Conservation (phyloP, 2,797 vertebrate genomes). For the Perodicticus potto region DNA sequence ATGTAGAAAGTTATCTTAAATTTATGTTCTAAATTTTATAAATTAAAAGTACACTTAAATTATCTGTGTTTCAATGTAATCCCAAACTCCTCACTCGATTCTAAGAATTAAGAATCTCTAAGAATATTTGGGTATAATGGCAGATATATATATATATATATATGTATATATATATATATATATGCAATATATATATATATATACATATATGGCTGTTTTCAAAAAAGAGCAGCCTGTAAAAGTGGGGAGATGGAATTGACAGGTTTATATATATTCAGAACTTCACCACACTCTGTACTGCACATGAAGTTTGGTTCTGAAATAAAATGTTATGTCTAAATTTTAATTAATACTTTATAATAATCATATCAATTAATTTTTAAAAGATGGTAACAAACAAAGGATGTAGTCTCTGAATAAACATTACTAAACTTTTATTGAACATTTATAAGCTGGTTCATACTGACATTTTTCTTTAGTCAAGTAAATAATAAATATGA, state of each 20-base stretch:
- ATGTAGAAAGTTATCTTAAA: conserved; percentile 81
- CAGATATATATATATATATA: too few species aligned
- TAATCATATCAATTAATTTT: conserved; percentile 65
- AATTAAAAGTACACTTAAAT: conserved; percentile 77
- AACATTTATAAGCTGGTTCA: background rate
- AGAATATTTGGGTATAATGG: conserved; percentile 65
- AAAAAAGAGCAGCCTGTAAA: background rate
- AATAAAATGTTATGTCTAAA: conserved; percentile 67
- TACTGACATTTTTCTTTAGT: background rate
- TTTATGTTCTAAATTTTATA: conserved; percentile 79
- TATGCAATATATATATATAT: too few species aligned
- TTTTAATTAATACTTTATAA: conserved; percentile 79
- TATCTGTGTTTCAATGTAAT: conserved; percentile 79
- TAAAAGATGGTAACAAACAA: conserved; percentile 76
- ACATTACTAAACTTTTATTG: conserved; percentile 10
- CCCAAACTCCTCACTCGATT: conserved; percentile 80
- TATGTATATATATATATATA: background rate
- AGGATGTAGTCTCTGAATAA: background rate
- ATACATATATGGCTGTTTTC: background rate
- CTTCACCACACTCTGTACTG: background rate
- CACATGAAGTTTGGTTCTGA: background rate
- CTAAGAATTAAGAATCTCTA: conserved; percentile 80
- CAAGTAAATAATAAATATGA: background rate
- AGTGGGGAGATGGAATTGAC: background rate
- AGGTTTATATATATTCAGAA: background rate